phyloP scores from a whole-genome alignment of 2,113 vertebrate genomes.

The Callionymus lyra region DNA sequence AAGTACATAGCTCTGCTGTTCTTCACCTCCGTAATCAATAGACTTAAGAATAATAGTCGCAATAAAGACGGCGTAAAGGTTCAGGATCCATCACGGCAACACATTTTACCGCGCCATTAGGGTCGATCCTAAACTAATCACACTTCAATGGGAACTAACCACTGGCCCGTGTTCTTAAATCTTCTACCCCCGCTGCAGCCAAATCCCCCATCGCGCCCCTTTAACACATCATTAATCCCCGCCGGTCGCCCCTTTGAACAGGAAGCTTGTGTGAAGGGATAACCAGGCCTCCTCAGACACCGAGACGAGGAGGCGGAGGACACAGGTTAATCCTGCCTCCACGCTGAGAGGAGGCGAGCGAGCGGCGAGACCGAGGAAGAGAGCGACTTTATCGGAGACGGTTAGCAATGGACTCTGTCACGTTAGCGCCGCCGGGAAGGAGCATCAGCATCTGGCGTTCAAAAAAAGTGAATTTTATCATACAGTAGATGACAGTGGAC shows the following conservation, averaged over 20 bases:
- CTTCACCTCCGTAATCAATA: too few species aligned
- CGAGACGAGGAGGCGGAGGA: conserved; percentile 28
- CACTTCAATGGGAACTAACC: conserved; percentile 43
- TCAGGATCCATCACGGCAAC: too few species aligned
- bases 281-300: conserved; percentile 46
- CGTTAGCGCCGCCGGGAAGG: conserved; percentile 43
- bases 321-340: conserved; percentile 54
- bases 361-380: conserved; percentile 1
- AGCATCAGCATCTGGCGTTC: conserved; percentile 62
- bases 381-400: conserved; percentile 46
- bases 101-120: too few species aligned
- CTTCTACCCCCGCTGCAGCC: conserved; percentile 44
- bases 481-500: too few species aligned
- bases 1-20: too few species aligned
- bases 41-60: too few species aligned
- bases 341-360: conserved; percentile 17
- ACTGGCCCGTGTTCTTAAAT: conserved; percentile 46
- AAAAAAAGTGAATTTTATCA: too few species aligned
- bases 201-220: conserved; percentile 50
- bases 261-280: conserved; percentile 48
- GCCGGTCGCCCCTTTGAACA: conserved; percentile 43
- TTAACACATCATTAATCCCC: conserved; percentile 60
- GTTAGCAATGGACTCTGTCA: conserved; percentile 55
- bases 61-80: too few species aligned
- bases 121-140: conserved; percentile 39